Base-by-base conservation (phyloP, 92 coral and sea anemone genomes). In the Umimayanthus kanabou region DNA sequence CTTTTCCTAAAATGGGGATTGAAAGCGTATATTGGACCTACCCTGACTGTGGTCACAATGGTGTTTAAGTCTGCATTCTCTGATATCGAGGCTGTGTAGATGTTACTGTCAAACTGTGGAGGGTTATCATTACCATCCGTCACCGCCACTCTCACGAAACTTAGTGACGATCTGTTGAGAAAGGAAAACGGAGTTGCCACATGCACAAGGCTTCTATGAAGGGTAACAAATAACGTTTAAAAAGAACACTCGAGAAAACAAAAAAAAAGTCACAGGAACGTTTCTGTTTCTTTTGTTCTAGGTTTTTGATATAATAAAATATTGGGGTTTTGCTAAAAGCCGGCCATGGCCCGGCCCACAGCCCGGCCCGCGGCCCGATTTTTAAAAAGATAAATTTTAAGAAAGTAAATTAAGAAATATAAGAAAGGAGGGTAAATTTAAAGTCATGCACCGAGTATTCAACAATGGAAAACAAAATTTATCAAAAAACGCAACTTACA, bases 61-160 rank as follows among this genome's bases (percentile, higher is more conserved):
- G 78, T 61, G 53, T 65, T 43, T 39, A 43, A 55, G 26, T 25
- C 82, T 71, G 55, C 89, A 57, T 85, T 90, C 87, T 90, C 92
- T 65, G 26, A 58, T 66, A 90, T 70, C 69, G 82, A 79, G 64
- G 80, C 92, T 70, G 85, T 71, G 69, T 85, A 85, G 71, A 55
- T 49, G 29, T 57, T 58, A 47, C 69, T 77, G 79, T 84, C 28
- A 30, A 90, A 90, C 28, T 80, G 86, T 58, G 92, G 92, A n/a
- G 71, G 37, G 77, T 85, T 85, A 79, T 90, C 92, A 73, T 90
- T 90, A 6, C 65, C 89, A 37, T 90, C 92, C 30, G 86, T 77
- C 1, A 90, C 92, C 45, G 92, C 61, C 28, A 90, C 85, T 43
- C 61, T 87, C 65, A 90, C 88, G 14, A 69, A 82, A 69, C 77